Evolutionary conservation across 2,113 vertebrate species (phyloP), one percentile per base, ranked within the genome.

Genomic region (Hiodon tergisus): DNA sequence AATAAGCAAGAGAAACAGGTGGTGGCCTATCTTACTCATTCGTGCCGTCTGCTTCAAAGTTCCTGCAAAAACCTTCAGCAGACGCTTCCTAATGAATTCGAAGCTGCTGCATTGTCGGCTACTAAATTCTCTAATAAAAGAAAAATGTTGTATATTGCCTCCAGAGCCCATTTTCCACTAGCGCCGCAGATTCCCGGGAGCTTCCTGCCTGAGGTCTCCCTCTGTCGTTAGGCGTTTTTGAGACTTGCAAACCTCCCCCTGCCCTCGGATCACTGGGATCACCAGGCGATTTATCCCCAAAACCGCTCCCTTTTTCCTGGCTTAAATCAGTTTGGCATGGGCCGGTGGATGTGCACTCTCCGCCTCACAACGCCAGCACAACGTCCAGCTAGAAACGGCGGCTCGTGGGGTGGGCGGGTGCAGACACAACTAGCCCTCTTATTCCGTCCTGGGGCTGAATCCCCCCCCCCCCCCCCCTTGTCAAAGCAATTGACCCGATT

Each of bases 151-250:
- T 87, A 81, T 63, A 53, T 79, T 83, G 81, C 80, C 85, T 87
- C 77, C 82, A 80, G 71, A 85, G 81, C 65, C 16, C 53, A 63
- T 88, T 89, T 90, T 90, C 88, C 87, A 84, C 80, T 87, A 83
- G 80, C 85, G 78, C 86, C 81, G 79, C 84, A 83, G 81, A 85
- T 86, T 87, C 88, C 79, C 78, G n/a, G 82, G 72, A 77, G 86
- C 78, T 87, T 88, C 86, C 88, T 90, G 86, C 84, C 83, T 83
- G 46, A 48, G 83, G 85, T 52, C 62, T 31, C 16, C 51, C 50
- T 61, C 31, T 17, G 10, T 31, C 31, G 31, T 31, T 31, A 31
- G 31, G 31, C 31, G 31, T 31, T 31, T 31, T 31, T 31, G 31
- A 31, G 31, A 31, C 31, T 31, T 31, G 31, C 31, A 31, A 31